Base-by-base conservation (phyloP, 2,888 invertebrate species). In the Acleris holmiana region DNA sequence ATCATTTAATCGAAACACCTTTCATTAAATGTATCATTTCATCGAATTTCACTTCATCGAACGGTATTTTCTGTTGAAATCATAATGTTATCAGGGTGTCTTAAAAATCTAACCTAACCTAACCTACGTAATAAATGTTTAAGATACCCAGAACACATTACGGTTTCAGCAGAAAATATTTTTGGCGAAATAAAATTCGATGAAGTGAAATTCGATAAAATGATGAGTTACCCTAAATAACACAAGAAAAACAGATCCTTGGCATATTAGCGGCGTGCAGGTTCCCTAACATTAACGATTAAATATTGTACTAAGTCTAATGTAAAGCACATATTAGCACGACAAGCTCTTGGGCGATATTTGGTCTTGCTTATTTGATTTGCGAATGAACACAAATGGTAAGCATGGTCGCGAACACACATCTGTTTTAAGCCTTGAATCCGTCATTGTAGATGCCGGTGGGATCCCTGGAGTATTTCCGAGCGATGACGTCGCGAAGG, bases 361-460 rank as follows among this genome's bases (percentile, higher is more conserved):
- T 57, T 57, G 56, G 56, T 47, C 44, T 29, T 44, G 59, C 60
- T 60, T 65, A 60, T 65, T 65, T 59, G 64, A 59, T 49, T 41
- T 54, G 47, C 48, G 58, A 57, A 59, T 59, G 47, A 17, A 59
- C 53, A 58, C 25, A 25, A 41, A 51, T 40, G 50, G 19, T 21
- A 48, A 54, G 47, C 46, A 57, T 48, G 19, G 44, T 44, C 44
- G 2, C 17, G 44, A 44, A 17, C 44, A 17, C 44, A 44, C 18
- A 47, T 53, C 3, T 5, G 4, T 21, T n/a, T 58, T 77, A 87
- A 50, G 87, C 81, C 55, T 83, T 76, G 67, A 89, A 89, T 4
- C 81, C 88, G 21, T 89, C 89, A 66, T 90, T 90, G 75, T 89
- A 90, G 23, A 88, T 78, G 23, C 88, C 89, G 0, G 76, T 73